phyloP scores from a whole-genome alignment of 2,888 invertebrate species.

The Caenorhabditis uteleia region DNA sequence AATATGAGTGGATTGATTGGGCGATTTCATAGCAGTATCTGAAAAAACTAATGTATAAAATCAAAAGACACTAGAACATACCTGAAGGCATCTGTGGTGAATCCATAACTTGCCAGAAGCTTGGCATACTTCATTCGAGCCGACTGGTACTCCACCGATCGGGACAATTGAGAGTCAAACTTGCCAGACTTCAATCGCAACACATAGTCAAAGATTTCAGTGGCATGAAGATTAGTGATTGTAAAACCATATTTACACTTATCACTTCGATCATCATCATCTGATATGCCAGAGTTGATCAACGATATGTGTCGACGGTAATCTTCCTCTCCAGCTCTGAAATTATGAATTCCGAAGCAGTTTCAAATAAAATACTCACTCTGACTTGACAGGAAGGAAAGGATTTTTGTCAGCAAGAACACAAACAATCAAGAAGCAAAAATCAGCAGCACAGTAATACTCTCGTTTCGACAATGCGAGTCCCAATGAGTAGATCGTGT shows the following conservation, averaged over 20 bases:
- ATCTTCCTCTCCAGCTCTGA: slow-evolving; percentile 40
- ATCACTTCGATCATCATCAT: slow-evolving; percentile 45
- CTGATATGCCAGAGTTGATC: slow-evolving; percentile 65
- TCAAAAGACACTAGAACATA: slow-evolving; percentile 1
- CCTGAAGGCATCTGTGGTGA: slow-evolving; percentile 40
- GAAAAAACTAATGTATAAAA: slow-evolving; percentile 2
- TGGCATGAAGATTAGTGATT: slow-evolving; percentile 61
- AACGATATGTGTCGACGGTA: slow-evolving; percentile 57
- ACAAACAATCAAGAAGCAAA: slow-evolving; percentile 88
- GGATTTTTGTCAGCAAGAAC: slow-evolving; percentile 50
- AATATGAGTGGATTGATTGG: slow-evolving; percentile 29
- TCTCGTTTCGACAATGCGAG: slow-evolving; percentile 75
- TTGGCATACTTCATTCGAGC: slow-evolving; percentile 56
- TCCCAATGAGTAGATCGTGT: slow-evolving; percentile 63
- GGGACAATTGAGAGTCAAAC: slow-evolving; percentile 30
- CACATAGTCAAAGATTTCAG: slow-evolving; percentile 64
- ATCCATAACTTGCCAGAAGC: slow-evolving; percentile 54
- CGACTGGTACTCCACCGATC: slow-evolving; percentile 48
- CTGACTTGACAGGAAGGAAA: slow-evolving; percentile 38
- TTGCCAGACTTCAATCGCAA: slow-evolving; percentile 39
- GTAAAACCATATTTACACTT: slow-evolving; percentile 38
- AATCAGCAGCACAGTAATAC: slow-evolving; percentile 87
- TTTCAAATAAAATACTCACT: slow-evolving; percentile 12
- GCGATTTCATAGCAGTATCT: slow-evolving; percentile 46
- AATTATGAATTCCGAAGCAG: slow-evolving; percentile 4